Percentiles rank a stretch among this genome's conserved stretches.
Evolutionary conservation across 2,113 vertebrate genomes (phyloP).

Genomic region (Gopherus evgoodei): DNA sequence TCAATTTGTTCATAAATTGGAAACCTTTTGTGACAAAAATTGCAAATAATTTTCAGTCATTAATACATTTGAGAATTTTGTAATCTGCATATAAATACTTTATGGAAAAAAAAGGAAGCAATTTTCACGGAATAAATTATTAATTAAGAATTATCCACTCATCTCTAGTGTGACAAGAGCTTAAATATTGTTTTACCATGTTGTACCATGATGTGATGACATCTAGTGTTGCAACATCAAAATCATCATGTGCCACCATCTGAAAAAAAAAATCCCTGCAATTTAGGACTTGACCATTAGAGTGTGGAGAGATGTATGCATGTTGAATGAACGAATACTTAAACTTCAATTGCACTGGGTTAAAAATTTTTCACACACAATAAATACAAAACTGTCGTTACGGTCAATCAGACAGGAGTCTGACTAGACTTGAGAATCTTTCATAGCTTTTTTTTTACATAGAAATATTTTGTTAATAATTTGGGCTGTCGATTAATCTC

Average conservation of each 20-base stretch:
- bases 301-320: background rate
- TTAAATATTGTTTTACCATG: slow-evolving; percentile 45
- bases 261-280: background rate
- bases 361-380: background rate
- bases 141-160: slow-evolving; percentile 35
- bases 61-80: background rate
- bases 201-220: slow-evolving; percentile 71
- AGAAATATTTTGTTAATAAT: background rate
- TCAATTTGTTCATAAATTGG: background rate
- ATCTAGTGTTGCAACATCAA: slow-evolving; percentile 71
- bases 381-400: background rate
- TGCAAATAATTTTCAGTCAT: background rate
- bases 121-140: slow-evolving; percentile 41
- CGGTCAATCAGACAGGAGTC: background rate
- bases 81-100: slow-evolving; percentile 33
- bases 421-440: background rate
- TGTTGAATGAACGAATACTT: background rate
- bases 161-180: background rate
- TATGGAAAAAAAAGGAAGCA: background rate
- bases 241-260: slow-evolving; percentile 23
- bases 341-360: background rate
- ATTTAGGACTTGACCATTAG: background rate
- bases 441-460: background rate
- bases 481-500: no score
- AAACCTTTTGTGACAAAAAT: background rate